Percentiles rank a stretch among this genome's conserved stretches.
phyloP scores from a whole-genome alignment of 2,113 vertebrate species.

The Emydocephalus ijimae region DNA sequence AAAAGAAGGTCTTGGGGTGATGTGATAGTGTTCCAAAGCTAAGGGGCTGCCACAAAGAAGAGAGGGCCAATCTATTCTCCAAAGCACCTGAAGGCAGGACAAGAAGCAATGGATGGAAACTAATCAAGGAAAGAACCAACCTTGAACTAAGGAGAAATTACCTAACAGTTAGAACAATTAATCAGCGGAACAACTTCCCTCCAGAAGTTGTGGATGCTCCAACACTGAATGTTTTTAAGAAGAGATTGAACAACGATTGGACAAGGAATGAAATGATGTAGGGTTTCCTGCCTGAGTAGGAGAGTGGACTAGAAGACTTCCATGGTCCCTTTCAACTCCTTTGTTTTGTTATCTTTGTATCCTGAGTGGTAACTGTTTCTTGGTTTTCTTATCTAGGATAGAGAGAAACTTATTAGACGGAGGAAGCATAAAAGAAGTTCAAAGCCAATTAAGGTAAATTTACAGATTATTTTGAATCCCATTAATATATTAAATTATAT shows the following conservation, averaged over 20 bases:
- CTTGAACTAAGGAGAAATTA: not conserved
- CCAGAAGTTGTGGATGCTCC: not conserved
- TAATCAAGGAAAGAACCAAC: not conserved
- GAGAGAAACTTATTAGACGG: conserved; percentile 93
- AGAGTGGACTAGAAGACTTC: not conserved
- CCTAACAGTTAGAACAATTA: not conserved
- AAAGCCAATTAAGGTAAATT: conserved; percentile 90
- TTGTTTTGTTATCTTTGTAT: not conserved
- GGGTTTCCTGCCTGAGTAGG: not conserved
- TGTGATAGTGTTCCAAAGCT: not conserved
- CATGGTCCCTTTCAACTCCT: not conserved
- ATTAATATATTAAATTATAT: not conserved
- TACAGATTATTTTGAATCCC: not conserved
- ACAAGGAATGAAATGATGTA: not conserved
- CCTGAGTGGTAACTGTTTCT: conserved; percentile 20
- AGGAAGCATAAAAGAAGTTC: conserved; percentile 96
- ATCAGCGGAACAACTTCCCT: not conserved
- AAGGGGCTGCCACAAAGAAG: not conserved
- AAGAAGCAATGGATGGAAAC: not conserved
- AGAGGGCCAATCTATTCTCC: not conserved
- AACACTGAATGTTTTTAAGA: not conserved
- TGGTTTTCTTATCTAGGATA: conserved; percentile 76
- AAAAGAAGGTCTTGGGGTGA: not conserved
- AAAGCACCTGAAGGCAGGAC: not conserved
- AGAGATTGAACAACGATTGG: not conserved